Base-by-base conservation (phyloP, 2,797 vertebrate species). In the Parauchenoglanis ngamensis region DNA sequence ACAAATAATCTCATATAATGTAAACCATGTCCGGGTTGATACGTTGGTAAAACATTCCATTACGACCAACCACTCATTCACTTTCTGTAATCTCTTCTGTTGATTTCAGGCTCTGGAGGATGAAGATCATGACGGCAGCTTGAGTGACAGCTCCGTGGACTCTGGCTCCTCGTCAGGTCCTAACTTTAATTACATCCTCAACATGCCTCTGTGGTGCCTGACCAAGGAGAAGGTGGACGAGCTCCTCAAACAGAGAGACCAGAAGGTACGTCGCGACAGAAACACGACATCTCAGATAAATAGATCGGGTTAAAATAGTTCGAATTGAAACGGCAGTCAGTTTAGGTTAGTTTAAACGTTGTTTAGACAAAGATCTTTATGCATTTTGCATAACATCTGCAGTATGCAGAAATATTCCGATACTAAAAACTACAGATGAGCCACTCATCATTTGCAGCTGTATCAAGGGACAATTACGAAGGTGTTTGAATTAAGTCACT, bases 181-280 rank as follows among this genome's bases (percentile, higher is more conserved):
- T 17, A 97, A 98, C 93, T 99, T 98, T 93, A 99, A 99, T 94
- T 99, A 99, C 93, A 99, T 99, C 93, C 96, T 99, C 92, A 98
- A 97, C 94, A 99, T 99, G 98, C 97, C 98, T 87, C 95, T 99
- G 61, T 99, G 98, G 98, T 99, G 97, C 92, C 96, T 99, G 92
- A 96, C 96, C 7, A 99, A 99, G 94, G 98, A 99, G 95, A 99
- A 97, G 92, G 98, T 99, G 93, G 98, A 99, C 2, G 98, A 98
- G 49, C 94, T 99, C 88, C 97, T 99, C 87, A 98, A 97, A 88
- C 97, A 99, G 88, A 96, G 98, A 92, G 98, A 99, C 94, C 44
- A 92, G 25, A 99, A 99, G 97, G 98, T 99, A 88, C 28, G 56
- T 88, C 46, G 0, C 72, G 12, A 31, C n/a, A 52, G 12, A 57